Evolutionary conservation across 53 echinoderm and acorn worm genomes (phyloP), one percentile per base, ranked within the genome.

Genomic region (Echinometra lucunter): DNA sequence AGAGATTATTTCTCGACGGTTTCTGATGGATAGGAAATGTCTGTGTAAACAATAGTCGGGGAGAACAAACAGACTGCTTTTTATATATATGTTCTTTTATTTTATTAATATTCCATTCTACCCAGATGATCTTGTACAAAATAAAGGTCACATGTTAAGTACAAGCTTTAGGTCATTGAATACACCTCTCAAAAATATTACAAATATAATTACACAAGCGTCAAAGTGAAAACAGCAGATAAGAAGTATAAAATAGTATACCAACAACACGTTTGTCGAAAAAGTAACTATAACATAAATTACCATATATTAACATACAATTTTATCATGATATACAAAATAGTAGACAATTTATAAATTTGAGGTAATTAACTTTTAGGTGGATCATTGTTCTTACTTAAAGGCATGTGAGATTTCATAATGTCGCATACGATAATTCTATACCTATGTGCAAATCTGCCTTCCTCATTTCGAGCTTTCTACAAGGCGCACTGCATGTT

Each of bases 111-210:
- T 89, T 91, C 60, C 91, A 91, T 91, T 6, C 13, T 58, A 66
- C 67, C 66, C 63, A 60, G 8, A 91, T 57, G 91, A 63, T 42
- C 63, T 91, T 91, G 35, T 67, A 91, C 66, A 91, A 57, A 55
- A 40, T 40, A 42, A 38, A 35, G 42, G 78, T 78, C 78, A 78
- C 42, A 78, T 32, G 72, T 72, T 35, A 72, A 78, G 42, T 42
- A 78, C 78, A 78, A 40, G 40, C 18, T 69, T 32, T 69, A 63
- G 25, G 63, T 63, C 25, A 63, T 21, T 78, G 78, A 78, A 78
- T 78, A 78, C 78, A 78, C 42, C 38, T 78, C 78, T 78, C 15
- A 78, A 38, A 78, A 18, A 78, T 19, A 78, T 42, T 42, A 78
- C 38, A 78, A 38, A 6, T 40, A 34, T 35, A 35, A 78, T 21